phyloP scores from a whole-genome alignment of 2,888 invertebrate genomes.

The Eristalinus aeneus region DNA sequence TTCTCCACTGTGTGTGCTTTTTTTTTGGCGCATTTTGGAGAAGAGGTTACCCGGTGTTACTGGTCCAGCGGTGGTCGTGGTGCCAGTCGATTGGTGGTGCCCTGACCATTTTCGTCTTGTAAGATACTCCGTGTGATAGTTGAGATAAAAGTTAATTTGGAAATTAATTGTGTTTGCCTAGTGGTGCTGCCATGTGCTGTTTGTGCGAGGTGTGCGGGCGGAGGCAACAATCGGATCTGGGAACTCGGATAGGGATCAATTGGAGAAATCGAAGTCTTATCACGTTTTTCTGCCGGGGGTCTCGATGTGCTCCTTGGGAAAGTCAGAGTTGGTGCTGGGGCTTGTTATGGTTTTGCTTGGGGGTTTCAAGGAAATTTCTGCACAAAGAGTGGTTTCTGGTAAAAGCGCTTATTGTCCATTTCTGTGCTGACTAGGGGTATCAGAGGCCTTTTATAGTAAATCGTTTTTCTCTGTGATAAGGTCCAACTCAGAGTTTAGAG shows the following conservation, averaged over 20 bases:
- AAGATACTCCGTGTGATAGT: conserved; percentile 63
- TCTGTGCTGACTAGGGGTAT: no score
- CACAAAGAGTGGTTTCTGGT: no score
- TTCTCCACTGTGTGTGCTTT: conserved; percentile 4
- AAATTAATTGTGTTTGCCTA: conserved; percentile 60
- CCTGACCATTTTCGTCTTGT: conserved; percentile 62
- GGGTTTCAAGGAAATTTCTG: not conserved
- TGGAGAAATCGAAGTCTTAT: conserved; percentile 56
- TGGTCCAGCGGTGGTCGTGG: conserved; percentile 31
- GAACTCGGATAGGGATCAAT: conserved; percentile 53
- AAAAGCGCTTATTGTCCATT: no score
- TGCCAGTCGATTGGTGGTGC: conserved; percentile 44
- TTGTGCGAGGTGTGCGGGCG: conserved; percentile 28
- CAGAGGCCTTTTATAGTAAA: no score
- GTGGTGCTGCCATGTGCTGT: not conserved
- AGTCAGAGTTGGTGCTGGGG: not conserved
- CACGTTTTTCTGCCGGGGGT: not conserved
- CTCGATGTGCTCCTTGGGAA: not conserved
- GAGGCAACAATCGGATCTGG: conserved; percentile 46
- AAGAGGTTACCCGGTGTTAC: conserved; percentile 32
- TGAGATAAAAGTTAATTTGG: conserved; percentile 68
- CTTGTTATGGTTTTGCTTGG: not conserved
- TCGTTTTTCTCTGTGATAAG: no score
- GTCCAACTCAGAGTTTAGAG: no score
- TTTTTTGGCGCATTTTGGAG: not conserved